phyloP scores from a whole-genome alignment of 2,797 vertebrate genomes.

The Myotis myotis region DNA sequence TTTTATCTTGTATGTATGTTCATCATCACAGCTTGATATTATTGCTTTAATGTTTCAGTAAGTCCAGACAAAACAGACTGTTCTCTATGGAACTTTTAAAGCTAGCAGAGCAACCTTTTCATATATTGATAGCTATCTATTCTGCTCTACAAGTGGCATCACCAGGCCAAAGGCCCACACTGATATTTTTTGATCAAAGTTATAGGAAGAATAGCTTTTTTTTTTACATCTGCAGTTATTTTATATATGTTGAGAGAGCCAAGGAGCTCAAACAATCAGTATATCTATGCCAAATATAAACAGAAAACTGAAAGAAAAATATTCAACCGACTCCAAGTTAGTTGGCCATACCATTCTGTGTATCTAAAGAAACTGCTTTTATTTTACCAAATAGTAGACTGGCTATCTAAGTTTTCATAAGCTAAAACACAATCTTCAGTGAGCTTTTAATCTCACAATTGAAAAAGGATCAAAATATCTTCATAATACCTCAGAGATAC shows the following conservation, averaged over 20 bases:
- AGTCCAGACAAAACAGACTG: background rate
- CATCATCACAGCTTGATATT: background rate
- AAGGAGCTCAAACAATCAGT: background rate
- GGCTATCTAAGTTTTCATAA: background rate
- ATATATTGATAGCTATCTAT: background rate
- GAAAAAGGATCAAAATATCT: background rate
- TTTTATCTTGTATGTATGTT: background rate
- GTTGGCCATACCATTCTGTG: background rate
- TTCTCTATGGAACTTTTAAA: constrained; percentile 1
- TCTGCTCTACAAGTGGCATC: background rate
- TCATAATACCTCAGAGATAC: background rate
- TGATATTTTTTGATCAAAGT: background rate
- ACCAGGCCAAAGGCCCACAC: background rate
- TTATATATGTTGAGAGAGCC: background rate
- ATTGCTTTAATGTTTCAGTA: background rate
- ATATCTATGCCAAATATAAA: background rate
- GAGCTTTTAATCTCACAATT: constrained; percentile 17
- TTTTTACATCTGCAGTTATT: background rate
- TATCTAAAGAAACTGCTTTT: background rate
- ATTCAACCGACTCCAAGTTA: background rate
- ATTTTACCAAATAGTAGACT: background rate
- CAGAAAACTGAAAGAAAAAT: background rate
- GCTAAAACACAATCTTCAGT: constrained; percentile 15
- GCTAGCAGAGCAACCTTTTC: background rate
- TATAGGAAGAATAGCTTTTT: background rate